Conservation (phyloP, 2,888 invertebrate genomes). For the Caenorhabditis panamensis region DNA sequence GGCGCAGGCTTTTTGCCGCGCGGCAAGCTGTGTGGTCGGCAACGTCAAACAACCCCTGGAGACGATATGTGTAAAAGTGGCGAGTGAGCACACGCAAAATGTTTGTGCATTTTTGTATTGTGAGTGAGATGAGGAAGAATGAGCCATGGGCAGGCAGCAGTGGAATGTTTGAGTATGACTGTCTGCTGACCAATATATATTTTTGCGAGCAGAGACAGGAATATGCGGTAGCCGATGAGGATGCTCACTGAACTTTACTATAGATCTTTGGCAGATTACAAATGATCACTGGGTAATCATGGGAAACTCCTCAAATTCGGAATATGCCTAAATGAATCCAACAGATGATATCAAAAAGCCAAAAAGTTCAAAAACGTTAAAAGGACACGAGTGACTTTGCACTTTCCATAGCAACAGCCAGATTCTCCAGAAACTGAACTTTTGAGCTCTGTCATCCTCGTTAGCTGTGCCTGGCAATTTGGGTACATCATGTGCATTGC, state of each 20-base stretch:
- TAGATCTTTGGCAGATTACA: conserved; percentile 11
- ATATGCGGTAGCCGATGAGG: conserved; percentile 13
- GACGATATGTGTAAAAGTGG: conserved; percentile 53
- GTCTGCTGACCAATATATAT: conserved; percentile 41
- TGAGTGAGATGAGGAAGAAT: conserved; percentile 28
- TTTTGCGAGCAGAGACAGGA: conserved; percentile 45
- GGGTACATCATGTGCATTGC: neutral
- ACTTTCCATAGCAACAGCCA: too few relatives aligned
- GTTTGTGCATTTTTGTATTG: conserved; percentile 55
- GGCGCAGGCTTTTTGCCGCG: conserved; percentile 25
- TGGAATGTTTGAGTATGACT: conserved; percentile 43
- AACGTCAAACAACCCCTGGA: conserved; percentile 57
- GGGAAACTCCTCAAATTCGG: too few relatives aligned
- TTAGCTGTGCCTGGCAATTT: too few relatives aligned
- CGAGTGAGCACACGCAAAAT: conserved; percentile 48
- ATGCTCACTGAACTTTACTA: conserved; percentile 22
- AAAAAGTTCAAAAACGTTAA: neutral
- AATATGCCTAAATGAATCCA: too few relatives aligned
- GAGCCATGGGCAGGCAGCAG: conserved; percentile 13
- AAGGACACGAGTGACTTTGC: too few relatives aligned
- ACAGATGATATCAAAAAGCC: too few relatives aligned
- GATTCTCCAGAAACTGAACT: too few relatives aligned
- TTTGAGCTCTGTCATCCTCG: too few relatives aligned
- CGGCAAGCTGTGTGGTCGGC: conserved; percentile 53
- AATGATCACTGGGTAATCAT: neutral